Conservation (phyloP, 2,797 vertebrate species). For the Rousettus madagascariensis region DNA sequence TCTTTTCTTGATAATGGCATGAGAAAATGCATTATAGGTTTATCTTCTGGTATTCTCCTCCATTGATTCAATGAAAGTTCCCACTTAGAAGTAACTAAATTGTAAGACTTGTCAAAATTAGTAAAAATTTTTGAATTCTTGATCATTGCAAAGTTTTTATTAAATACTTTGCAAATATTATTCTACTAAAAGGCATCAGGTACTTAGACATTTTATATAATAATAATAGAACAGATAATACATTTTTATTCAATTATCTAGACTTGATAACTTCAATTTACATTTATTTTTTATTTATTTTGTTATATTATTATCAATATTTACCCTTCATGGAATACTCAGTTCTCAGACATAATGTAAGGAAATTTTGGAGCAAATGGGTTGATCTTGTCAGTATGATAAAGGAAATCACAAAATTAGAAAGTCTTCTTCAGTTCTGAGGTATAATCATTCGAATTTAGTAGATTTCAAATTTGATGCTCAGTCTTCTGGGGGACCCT, state of each 20-base stretch:
- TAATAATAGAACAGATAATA: background rate
- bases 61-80: background rate
- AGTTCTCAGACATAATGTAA: background rate
- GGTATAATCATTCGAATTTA: background rate
- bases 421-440: background rate
- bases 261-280: background rate
- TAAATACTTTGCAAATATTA: background rate
- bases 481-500: background rate
- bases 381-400: background rate
- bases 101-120: background rate
- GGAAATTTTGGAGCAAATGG: background rate
- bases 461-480: background rate
- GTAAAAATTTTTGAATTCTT: background rate
- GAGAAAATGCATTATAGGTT: background rate
- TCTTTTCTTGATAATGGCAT: background rate
- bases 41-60: background rate
- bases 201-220: background rate
- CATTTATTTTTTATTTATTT: background rate
- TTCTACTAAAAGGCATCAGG: background rate
- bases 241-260: background rate
- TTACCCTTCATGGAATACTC: background rate
- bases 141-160: conserved; percentile 9
- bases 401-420: background rate
- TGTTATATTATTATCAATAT: background rate
- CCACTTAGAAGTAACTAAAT: background rate